Evolutionary conservation across 2,113 vertebrate genomes (phyloP).

Genomic region (Aplodontia rufa): DNA sequence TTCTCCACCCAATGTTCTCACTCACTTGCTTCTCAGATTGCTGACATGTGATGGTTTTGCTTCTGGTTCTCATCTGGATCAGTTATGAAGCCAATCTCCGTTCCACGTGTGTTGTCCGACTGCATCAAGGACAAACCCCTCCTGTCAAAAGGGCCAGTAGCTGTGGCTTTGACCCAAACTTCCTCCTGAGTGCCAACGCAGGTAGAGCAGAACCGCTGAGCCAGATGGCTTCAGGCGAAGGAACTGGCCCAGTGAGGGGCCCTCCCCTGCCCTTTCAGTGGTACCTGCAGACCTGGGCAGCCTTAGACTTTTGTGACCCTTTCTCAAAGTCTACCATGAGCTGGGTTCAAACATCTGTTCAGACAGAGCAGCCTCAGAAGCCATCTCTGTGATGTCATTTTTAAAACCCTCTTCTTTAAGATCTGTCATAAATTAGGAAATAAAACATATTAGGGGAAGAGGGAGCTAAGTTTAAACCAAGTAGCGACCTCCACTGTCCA

Average conservation of each 20-base stretch:
- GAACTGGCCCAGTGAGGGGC: neutral
- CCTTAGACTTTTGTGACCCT: neutral
- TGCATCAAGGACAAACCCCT: neutral
- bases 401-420: neutral
- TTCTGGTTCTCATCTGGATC: neutral
- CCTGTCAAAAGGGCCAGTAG: neutral
- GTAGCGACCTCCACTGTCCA: neutral
- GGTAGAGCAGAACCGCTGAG: neutral
- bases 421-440: neutral
- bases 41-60: neutral
- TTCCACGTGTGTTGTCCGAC: conserved; percentile 18
- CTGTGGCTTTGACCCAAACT: neutral
- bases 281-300: neutral
- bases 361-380: neutral
- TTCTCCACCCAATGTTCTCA: rapidly evolving
- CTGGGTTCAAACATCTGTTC: too few relatives aligned
- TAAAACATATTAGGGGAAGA: neutral
- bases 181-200: neutral
- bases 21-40: neutral
- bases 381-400: neutral
- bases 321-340: neutral
- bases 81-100: neutral
- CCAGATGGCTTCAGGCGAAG: conserved; percentile 2
- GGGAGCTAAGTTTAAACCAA: too few relatives aligned
- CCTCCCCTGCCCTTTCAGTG: neutral